Conservation (phyloP, 2,888 invertebrate genomes). For the Flexamia atlantica region DNA sequence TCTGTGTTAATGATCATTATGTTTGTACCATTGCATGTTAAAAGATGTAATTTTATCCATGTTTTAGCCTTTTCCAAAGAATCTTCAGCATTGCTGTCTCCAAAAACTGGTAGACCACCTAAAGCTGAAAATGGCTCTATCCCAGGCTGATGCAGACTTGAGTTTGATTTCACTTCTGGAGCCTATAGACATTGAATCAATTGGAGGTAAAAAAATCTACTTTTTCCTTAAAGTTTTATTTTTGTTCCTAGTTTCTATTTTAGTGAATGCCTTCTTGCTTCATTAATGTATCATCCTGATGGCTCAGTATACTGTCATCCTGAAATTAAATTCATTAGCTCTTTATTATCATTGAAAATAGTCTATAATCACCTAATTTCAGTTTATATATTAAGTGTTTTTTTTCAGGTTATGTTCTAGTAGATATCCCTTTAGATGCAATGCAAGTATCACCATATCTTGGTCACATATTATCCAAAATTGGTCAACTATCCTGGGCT, state of each 20-base stretch:
- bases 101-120: conserved; percentile 66
- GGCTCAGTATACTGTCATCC: no score
- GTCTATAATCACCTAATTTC: background rate
- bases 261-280: background rate
- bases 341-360: no score
- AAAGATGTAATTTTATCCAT: background rate
- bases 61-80: conserved; percentile 67
- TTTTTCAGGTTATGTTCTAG: conserved; percentile 66
- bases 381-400: background rate
- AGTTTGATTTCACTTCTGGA: conserved; percentile 66
- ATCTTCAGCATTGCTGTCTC: conserved; percentile 68
- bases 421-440: conserved; percentile 65
- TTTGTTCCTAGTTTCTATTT: background rate
- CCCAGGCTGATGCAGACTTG: conserved; percentile 50
- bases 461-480: conserved; percentile 59
- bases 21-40: no score
- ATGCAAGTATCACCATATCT: conserved; percentile 56
- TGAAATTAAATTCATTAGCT: no score
- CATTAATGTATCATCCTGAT: no score
- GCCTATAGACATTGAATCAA: conserved; percentile 67
- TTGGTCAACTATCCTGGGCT: conserved; percentile 63
- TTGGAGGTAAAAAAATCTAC: conserved; percentile 66
- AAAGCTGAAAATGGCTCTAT: conserved; percentile 66
- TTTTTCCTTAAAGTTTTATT: background rate
- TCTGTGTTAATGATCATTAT: no score